These are phyloP conservation scores for Xiphophorus birchmanni DNA, from an alignment of 2,797 vertebrate species.

Conservation along the genomic window DNA sequence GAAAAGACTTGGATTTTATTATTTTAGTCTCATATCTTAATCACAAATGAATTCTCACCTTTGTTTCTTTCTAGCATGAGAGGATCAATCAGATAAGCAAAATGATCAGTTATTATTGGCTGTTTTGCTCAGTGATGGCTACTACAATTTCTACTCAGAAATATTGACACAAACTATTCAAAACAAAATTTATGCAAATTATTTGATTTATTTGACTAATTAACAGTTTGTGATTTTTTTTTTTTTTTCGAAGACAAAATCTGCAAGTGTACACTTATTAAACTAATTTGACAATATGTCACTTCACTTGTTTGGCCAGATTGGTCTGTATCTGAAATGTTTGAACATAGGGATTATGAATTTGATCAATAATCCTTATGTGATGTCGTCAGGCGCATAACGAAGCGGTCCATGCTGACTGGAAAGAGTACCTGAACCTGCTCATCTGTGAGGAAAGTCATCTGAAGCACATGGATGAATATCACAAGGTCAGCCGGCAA, in stretches of 20 bases:
- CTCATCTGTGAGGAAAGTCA: constrained; percentile 99
- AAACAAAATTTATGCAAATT: neutral
- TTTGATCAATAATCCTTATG: neutral
- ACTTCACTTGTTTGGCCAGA: neutral
- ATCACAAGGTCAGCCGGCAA: constrained; percentile 87
- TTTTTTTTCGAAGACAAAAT: neutral
- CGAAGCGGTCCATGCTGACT: constrained; percentile 94
- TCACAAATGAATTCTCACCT: neutral
- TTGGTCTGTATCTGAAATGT: neutral
- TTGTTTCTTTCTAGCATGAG: neutral
- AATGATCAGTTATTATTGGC: neutral
- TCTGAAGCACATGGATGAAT: constrained; percentile 97
- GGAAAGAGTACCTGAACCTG: constrained; percentile 98
- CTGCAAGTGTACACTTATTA: neutral
- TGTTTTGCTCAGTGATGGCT: neutral
- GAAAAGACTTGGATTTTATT: neutral
- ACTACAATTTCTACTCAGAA: neutral
- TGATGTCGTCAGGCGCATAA: constrained; percentile 87
- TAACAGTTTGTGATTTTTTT: neutral
- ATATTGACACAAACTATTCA: neutral
- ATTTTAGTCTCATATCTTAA: neutral
- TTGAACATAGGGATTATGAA: no score
- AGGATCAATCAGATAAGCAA: neutral
- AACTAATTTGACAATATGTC: neutral
- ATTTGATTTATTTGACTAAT: neutral